phyloP scores from a whole-genome alignment of 2,797 vertebrate species.

The Pseudochromis fuscus region DNA sequence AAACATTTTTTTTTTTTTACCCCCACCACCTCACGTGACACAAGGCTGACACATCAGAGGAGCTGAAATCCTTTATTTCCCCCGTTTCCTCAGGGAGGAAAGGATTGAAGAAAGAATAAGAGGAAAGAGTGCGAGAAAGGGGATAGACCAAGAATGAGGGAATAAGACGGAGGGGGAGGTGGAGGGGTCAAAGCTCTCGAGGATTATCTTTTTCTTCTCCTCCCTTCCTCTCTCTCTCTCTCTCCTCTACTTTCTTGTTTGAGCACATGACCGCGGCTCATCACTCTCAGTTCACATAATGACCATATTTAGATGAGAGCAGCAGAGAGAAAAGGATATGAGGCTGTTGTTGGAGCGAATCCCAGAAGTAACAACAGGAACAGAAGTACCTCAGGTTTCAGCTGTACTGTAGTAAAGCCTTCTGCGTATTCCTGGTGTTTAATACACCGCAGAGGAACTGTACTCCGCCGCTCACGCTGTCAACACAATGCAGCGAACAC shows the following conservation, averaged over 20 bases:
- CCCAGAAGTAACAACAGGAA: slow-evolving; percentile 28
- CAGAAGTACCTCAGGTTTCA: not conserved
- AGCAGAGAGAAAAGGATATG: not conserved
- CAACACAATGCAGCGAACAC: slow-evolving; percentile 32
- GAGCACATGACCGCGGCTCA: slow-evolving; percentile 74
- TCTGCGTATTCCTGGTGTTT: slow-evolving; percentile 54
- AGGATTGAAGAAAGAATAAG: slow-evolving; percentile 53
- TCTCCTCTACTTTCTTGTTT: slow-evolving; percentile 49
- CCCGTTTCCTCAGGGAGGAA: slow-evolving; percentile 58
- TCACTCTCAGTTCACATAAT: slow-evolving; percentile 66
- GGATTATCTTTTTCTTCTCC: slow-evolving; percentile 74
- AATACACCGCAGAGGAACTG: not conserved
- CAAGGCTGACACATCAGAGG: slow-evolving; percentile 56
- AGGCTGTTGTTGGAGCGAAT: slow-evolving; percentile 10
- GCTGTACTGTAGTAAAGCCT: slow-evolving; percentile 26
- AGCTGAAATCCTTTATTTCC: slow-evolving; percentile 58
- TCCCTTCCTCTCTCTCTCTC: slow-evolving; percentile 18
- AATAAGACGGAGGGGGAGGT: slow-evolving; percentile 29
- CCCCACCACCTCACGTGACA: slow-evolving; percentile 29
- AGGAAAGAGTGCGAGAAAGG: not conserved
- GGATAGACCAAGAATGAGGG: slow-evolving; percentile 30
- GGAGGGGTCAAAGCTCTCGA: slow-evolving; percentile 63
- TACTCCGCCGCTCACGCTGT: slow-evolving; percentile 27
- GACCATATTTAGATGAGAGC: slow-evolving; percentile 79
- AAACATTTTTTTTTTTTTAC: not conserved